Evolutionary conservation across 2,113 vertebrate species (phyloP), one percentile per base, ranked within the genome.

Genomic region (Vicugna pacos): DNA sequence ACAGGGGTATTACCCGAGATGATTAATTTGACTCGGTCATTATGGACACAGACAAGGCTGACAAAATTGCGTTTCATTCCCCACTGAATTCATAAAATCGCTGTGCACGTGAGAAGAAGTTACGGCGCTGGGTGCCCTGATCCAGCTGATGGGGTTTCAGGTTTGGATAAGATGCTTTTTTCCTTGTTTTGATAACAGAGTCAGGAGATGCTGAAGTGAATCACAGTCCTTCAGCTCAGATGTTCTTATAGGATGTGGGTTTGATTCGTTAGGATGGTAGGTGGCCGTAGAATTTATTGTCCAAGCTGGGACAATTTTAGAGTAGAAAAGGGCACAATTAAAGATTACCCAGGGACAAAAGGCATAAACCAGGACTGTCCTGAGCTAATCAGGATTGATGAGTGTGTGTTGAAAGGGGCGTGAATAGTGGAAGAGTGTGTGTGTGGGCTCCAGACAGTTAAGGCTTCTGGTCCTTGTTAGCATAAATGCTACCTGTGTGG

Each of bases 11-110:
- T 99, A 99, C 99, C 99, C 99, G 98, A 98, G 98, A 99, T 99
- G 99, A 99, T 99, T 99, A 99, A 99, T 99, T 99, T 99, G 99
- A 99, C 99, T 99, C 98, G 98, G 99, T 99, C 99, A 99, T 99
- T 99, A 99, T 99, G 99, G 99, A 99, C 99, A 99, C 98, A 99
- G 99, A 99, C 99, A 99, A 99, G 99, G 99, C 99, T 98, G 98
- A 99, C 99, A 99, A 99, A 99, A 99, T 99, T 99, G 99, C 99
- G 99, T 99, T 99, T 99, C 98, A 98, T 99, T 99, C 99, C 99
- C 99, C 75, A 96, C 98, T 99, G 99, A 99, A 99, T 99, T 99
- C 98, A 97, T 98, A 98, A 98, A 98, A 97, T 97, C 97, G 91
- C 97, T 98, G 69, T 96, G 95, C 97, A 97, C 93, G 92, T 97